Evolutionary conservation across 2,888 invertebrate genomes (phyloP).

Genomic region (Lycia hirtaria): DNA sequence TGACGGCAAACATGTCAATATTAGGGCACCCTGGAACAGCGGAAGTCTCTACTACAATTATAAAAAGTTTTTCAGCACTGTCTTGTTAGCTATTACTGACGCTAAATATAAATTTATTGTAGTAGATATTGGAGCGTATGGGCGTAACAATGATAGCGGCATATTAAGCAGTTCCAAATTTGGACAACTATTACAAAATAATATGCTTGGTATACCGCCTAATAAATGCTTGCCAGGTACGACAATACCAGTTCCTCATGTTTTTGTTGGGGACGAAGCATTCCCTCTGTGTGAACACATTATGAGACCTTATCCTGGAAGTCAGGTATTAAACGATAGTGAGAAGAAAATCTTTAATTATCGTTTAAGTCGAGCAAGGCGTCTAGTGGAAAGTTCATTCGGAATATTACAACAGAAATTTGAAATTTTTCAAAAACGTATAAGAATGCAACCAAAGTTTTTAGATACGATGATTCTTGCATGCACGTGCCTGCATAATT

Average conservation of each 20-base stretch:
- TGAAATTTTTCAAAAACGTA: too few species aligned
- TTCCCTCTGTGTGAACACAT: too few species aligned
- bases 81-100: constrained; percentile 34
- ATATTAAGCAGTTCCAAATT: constrained; percentile 31
- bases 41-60: constrained; percentile 35
- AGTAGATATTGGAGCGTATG: constrained; percentile 26
- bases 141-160: constrained; percentile 20
- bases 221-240: constrained; percentile 44
- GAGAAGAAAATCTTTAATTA: too few species aligned
- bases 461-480: too few species aligned
- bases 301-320: too few species aligned
- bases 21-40: constrained; percentile 29
- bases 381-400: too few species aligned
- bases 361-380: too few species aligned
- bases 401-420: too few species aligned
- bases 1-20: constrained; percentile 27
- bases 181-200: constrained; percentile 34
- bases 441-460: too few species aligned
- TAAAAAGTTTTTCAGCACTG: constrained; percentile 39
- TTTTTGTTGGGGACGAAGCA: too few species aligned
- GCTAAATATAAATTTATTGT: constrained; percentile 32
- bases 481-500: too few species aligned
- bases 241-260: constrained; percentile 34
- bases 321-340: too few species aligned
- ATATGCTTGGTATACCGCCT: constrained; percentile 42